Conservation (phyloP, 2,888 invertebrate genomes). For the Agapostemon virescens region DNA sequence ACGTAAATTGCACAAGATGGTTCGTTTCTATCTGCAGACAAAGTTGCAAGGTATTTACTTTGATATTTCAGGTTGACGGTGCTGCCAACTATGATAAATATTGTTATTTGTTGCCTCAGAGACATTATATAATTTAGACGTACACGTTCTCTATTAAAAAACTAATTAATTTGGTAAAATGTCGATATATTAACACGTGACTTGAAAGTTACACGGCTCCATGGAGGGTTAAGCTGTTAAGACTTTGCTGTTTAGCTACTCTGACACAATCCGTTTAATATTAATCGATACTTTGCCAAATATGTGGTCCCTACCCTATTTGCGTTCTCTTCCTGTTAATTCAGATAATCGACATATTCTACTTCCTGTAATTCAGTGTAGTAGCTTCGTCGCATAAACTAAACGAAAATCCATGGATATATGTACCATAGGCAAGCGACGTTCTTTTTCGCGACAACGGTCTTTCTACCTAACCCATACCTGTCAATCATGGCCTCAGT, state of each 20-base stretch:
- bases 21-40: too few relatives aligned
- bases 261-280: neutral
- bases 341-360: neutral
- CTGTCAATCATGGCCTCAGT: conserved; percentile 59
- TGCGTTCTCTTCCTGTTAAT: neutral
- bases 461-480: conserved; percentile 43
- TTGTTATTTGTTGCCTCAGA: too few relatives aligned
- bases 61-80: too few relatives aligned
- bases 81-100: too few relatives aligned
- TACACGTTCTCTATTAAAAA: too few relatives aligned
- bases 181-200: too few relatives aligned
- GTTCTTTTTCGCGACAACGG: conserved; percentile 36
- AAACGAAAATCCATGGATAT: conserved; percentile 2
- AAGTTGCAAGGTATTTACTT: too few relatives aligned
- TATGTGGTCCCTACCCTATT: neutral
- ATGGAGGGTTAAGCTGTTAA: neutral
- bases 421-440: conserved; percentile 10
- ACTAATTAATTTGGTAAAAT: too few relatives aligned
- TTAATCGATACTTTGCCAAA: neutral
- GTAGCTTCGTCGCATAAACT: neutral
- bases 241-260: neutral
- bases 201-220: too few relatives aligned
- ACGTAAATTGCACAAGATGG: too few relatives aligned
- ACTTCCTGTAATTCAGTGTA: neutral
- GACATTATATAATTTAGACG: too few relatives aligned